These are phyloP conservation scores for Troilus luridus DNA, from an alignment of 2,888 invertebrate genomes.

Conservation along the genomic window DNA sequence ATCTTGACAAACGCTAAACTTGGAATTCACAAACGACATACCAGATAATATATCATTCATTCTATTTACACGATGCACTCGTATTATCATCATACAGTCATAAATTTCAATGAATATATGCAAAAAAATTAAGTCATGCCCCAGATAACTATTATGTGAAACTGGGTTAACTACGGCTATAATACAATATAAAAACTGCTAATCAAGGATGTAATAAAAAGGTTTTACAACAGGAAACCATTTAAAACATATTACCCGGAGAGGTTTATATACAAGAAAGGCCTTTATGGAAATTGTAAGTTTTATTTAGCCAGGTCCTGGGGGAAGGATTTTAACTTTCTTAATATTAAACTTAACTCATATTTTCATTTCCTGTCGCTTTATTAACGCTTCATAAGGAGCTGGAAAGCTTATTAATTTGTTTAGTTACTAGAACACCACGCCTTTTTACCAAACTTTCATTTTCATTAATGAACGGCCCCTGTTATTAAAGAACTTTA, in stretches of 20 bases:
- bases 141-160: too few relatives aligned
- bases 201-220: neutral
- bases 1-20: too few relatives aligned
- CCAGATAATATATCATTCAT: too few relatives aligned
- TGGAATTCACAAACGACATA: too few relatives aligned
- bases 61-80: too few relatives aligned
- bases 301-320: slow-evolving; percentile 50
- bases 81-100: too few relatives aligned
- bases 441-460: slow-evolving; percentile 20
- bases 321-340: slow-evolving; percentile 29
- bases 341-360: slow-evolving; percentile 58
- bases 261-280: neutral
- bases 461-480: slow-evolving; percentile 20
- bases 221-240: neutral
- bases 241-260: slow-evolving; percentile 10
- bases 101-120: neutral
- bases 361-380: slow-evolving; percentile 56
- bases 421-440: slow-evolving; percentile 27
- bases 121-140: neutral
- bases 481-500: slow-evolving; percentile 21
- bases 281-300: slow-evolving; percentile 51
- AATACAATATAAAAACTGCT: neutral
- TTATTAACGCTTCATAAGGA: slow-evolving; percentile 49
- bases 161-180: neutral
- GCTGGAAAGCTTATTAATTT: slow-evolving; percentile 36